phyloP scores from a whole-genome alignment of 2,113 vertebrate species.

The Sula dactylatra region DNA sequence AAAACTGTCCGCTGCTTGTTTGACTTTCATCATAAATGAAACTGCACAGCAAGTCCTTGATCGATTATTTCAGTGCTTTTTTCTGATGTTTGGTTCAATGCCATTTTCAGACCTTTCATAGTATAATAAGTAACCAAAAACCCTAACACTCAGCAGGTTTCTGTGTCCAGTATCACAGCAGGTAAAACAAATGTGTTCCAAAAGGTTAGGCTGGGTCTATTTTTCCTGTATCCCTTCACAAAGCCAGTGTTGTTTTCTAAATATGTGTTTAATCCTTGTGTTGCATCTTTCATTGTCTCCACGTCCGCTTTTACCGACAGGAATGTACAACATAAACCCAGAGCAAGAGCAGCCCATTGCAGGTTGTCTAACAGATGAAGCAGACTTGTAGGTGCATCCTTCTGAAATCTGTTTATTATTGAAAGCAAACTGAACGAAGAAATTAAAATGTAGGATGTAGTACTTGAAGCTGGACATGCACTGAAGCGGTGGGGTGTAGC shows the following conservation, averaged over 20 bases:
- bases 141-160: not conserved
- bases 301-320: rapidly evolving
- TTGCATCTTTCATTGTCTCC: not conserved
- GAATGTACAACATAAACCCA: rapidly evolving
- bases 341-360: rapidly evolving
- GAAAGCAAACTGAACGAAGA: not conserved
- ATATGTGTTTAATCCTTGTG: not conserved
- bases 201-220: not conserved
- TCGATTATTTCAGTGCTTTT: not conserved
- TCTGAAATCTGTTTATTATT: not conserved
- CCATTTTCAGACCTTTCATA: not conserved
- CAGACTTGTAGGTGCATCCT: not conserved
- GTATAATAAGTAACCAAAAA: not conserved
- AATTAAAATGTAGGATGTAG: not conserved
- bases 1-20: not conserved
- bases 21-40: not conserved
- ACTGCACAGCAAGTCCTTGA: not conserved
- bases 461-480: not conserved
- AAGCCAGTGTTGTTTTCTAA: not conserved
- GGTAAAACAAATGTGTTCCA: not conserved
- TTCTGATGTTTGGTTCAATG: not conserved
- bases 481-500: not conserved
- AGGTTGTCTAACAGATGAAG: not conserved
- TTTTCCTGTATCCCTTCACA: not conserved
- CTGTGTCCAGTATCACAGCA: not conserved